Percentiles rank a stretch among this genome's conserved stretches.
phyloP scores from a whole-genome alignment of 2,113 vertebrate genomes.

The Elgaria multicarinata region DNA sequence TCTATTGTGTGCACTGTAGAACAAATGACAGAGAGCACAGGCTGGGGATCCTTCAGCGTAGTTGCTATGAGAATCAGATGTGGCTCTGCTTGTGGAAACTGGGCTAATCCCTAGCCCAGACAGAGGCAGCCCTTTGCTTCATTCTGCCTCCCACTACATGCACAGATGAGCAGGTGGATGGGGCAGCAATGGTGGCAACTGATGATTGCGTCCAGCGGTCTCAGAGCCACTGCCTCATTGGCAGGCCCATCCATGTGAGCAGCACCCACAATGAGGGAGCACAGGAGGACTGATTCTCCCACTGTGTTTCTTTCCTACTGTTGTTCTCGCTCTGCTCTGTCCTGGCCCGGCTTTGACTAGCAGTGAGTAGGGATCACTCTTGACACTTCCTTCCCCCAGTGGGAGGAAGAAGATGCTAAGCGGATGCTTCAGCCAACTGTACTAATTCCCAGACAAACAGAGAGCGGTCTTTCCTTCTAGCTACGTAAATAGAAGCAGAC shows the following conservation, averaged over 20 bases:
- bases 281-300: neutral
- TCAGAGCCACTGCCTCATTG: neutral
- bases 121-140: neutral
- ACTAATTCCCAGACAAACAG: neutral
- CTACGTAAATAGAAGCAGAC: neutral
- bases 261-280: neutral
- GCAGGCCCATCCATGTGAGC: neutral
- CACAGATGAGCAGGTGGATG: neutral
- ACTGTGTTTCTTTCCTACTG: neutral
- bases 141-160: neutral
- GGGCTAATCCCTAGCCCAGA: too few relatives aligned
- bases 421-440: neutral
- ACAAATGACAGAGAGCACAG: neutral
- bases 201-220: neutral
- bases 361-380: neutral
- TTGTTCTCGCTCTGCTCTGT: neutral
- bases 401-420: neutral
- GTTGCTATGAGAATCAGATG: neutral
- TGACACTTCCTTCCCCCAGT: neutral
- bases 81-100: neutral
- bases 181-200: neutral
- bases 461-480: neutral
- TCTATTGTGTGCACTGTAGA: neutral
- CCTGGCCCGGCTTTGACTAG: neutral
- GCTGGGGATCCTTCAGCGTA: neutral